A percentile compares a stretch with the other conserved stretches of the same genome.
Conservation (phyloP, 2,797 vertebrate species). For the Clamator glandarius region DNA sequence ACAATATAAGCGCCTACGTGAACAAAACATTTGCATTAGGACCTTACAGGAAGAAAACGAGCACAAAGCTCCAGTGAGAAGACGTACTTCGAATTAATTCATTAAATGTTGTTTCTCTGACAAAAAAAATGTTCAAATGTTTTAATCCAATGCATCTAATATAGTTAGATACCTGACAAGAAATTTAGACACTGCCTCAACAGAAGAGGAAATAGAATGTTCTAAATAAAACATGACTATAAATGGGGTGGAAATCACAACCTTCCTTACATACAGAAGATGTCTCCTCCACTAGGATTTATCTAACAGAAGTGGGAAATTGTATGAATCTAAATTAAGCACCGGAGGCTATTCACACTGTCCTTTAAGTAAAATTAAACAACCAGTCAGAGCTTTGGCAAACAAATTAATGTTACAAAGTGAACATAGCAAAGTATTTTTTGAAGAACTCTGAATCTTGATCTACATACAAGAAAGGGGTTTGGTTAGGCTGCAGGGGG, state of each 20-base stretch:
- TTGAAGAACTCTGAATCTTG: background rate
- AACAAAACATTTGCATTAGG: background rate
- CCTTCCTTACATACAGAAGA: background rate
- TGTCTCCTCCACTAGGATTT: background rate
- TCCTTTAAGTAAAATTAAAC: slow-evolving; percentile 41
- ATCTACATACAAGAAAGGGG: background rate
- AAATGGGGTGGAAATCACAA: slow-evolving; percentile 4
- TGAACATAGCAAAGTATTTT: background rate
- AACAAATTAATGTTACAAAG: background rate
- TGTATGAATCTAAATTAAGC: background rate
- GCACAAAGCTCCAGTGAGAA: background rate
- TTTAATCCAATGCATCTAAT: slow-evolving; percentile 24
- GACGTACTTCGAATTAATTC: background rate
- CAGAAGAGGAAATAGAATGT: slow-evolving; percentile 5
- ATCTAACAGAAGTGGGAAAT: background rate
- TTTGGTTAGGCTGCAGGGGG: background rate
- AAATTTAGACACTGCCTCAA: background rate
- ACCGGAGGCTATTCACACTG: background rate
- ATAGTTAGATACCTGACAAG: slow-evolving; percentile 31
- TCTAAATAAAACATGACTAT: background rate
- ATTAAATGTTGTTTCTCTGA: background rate
- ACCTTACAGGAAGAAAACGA: background rate
- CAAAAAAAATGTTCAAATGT: background rate
- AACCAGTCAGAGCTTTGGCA: background rate
- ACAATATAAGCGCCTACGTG: background rate